Evolutionary conservation across 1,140 invertebrate species (phyloP), one percentile per base, ranked within the genome.

Genomic region (Onthophagus taurus): DNA sequence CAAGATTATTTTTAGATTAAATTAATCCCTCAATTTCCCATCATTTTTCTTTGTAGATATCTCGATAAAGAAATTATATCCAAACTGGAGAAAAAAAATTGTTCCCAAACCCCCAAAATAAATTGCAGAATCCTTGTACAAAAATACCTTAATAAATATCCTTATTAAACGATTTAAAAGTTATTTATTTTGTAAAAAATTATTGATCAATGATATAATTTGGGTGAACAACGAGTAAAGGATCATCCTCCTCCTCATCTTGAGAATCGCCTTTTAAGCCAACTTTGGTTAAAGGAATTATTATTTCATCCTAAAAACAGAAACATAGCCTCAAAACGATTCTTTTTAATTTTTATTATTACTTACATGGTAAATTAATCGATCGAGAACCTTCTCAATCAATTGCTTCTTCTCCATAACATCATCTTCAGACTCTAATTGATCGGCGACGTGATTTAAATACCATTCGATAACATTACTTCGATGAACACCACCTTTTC

Each of bases 401-500:
- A 97, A 64, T 13, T 76, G 75, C 68, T 96, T 97, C 57, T 83
- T 80, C 55, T 93, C 84, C 11, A 95, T 63, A 3, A 98, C 65
- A 58, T 98, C 92, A 13, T 87, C 85, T 66, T 97, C 94, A 1
- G 78, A 78, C 52, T 97, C 90, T 48, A 97, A 84, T 50, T 90
- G 78, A 56, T 82, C 81, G 52, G 87, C 80, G 48, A 96, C 81
- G 62, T 90, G 80, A 60, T 89, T 82, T 33, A 99, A 70, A 69
- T 98, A 99, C 95, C 95, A 98, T 48, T 84, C 82, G 18, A 98
- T 78, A 0, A 99, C 69, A 44, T 91, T 85, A 51, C 81, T 87
- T 51, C 84, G 80, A 46, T 72, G 76, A 49, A 92, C 75, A 8
- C 89, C 89, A 30, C 70, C 65, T 31, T 66, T 67, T 29, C 68